These are phyloP conservation scores for Tinamus major DNA, from an alignment of 2,797 vertebrate genomes.

Conservation along the genomic window DNA sequence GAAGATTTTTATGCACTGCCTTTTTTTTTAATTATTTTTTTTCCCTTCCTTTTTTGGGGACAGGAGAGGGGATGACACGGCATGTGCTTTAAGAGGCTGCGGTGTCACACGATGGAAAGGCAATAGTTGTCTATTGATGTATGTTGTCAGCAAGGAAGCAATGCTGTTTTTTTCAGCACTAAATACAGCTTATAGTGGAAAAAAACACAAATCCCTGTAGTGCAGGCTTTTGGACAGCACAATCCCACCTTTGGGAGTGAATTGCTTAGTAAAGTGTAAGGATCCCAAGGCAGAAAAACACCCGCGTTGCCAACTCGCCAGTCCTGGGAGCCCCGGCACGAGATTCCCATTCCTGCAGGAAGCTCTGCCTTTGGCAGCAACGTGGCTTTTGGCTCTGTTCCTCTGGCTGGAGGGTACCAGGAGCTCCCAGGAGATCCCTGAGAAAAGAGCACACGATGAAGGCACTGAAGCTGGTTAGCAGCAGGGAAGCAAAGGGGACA, in stretches of 20 bases:
- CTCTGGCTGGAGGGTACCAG: not conserved
- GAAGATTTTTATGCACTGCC: not conserved
- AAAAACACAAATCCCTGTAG: not conserved
- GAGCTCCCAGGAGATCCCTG: not conserved
- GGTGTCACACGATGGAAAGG: not conserved
- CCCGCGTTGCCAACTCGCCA: not conserved
- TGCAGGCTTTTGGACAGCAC: not conserved
- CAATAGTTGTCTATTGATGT: not conserved
- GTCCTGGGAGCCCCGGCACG: fast-evolving
- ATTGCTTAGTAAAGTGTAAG: fast-evolving
- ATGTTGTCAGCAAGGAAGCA: not conserved
- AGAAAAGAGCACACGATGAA: not conserved
- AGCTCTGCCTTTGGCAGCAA: fast-evolving
- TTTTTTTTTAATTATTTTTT: no score
- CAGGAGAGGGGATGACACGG: fast-evolving
- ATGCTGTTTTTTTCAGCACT: not conserved
- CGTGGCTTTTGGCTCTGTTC: not conserved
- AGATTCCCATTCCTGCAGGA: not conserved
- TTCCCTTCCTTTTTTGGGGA: not conserved
- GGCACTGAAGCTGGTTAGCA: not conserved
- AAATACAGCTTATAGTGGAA: not conserved
- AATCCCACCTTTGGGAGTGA: not conserved
- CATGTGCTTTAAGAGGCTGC: not conserved
- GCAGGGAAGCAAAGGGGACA: not conserved
- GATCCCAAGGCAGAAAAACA: not conserved